Conservation (phyloP, 2,888 invertebrate species). For the Vesta saturnalis region DNA sequence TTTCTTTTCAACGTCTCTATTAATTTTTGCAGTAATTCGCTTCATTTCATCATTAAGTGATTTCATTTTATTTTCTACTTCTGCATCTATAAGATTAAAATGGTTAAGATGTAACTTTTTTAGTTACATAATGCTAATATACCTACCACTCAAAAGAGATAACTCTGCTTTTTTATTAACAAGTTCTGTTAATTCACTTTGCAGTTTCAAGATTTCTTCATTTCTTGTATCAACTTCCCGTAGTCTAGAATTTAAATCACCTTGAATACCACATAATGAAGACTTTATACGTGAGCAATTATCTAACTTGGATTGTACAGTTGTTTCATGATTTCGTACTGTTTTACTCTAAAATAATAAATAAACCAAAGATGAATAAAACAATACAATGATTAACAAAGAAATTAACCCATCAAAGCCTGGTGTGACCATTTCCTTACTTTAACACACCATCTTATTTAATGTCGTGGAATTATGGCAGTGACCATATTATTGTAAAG, state of each 20-base stretch:
- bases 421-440: too few species aligned
- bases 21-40: conserved; percentile 25
- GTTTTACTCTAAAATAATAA: conserved; percentile 60
- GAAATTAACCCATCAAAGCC: too few species aligned
- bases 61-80: conserved; percentile 18
- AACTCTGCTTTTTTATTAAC: conserved; percentile 62
- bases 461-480: too few species aligned
- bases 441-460: too few species aligned
- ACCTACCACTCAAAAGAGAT: conserved; percentile 63
- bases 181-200: conserved; percentile 65
- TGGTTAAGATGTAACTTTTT: too few species aligned
- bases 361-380: neutral
- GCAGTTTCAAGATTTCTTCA: conserved; percentile 63
- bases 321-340: conserved; percentile 58
- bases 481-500: too few species aligned
- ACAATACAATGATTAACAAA: neutral
- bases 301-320: conserved; percentile 58
- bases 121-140: neutral
- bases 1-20: conserved; percentile 29
- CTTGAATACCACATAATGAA: conserved; percentile 59
- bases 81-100: conserved; percentile 26
- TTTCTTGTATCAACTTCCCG: conserved; percentile 64
- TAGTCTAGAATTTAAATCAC: conserved; percentile 62
- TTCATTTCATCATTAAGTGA: conserved; percentile 27
- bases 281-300: conserved; percentile 59